Evolutionary conservation across 2,797 vertebrate species (phyloP).

Genomic region (Rhincodon typus): DNA sequence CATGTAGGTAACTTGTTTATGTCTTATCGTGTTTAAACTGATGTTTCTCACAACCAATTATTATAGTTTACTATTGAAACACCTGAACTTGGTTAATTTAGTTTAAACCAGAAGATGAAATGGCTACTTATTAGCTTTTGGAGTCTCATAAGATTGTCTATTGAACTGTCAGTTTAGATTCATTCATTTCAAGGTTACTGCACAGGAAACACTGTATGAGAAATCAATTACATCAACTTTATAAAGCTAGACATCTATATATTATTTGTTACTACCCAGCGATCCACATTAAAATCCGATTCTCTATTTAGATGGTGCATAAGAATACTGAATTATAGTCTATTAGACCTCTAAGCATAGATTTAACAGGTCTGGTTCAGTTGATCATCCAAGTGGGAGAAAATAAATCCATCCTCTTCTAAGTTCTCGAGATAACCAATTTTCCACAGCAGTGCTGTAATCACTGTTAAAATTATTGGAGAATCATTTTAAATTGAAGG

Average conservation of each 20-base stretch:
- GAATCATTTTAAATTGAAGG: neutral
- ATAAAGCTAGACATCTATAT: neutral
- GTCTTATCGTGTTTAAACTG: neutral
- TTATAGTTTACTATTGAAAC: neutral
- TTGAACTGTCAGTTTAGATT: constrained; percentile 5
- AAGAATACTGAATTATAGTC: neutral
- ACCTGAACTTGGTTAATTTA: neutral
- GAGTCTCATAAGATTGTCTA: neutral
- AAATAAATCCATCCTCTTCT: neutral
- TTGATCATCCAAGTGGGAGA: neutral
- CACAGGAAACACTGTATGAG: neutral
- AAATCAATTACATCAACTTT: neutral
- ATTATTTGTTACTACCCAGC: neutral
- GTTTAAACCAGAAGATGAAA: neutral
- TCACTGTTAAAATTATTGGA: neutral
- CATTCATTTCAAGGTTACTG: constrained; percentile 9
- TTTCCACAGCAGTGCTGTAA: neutral
- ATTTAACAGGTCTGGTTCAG: neutral
- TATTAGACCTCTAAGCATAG: neutral
- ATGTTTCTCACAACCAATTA: neutral
- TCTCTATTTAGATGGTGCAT: neutral
- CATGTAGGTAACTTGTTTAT: neutral
- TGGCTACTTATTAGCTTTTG: neutral
- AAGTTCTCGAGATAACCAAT: neutral
- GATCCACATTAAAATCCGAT: neutral